These are phyloP conservation scores for Oxyura jamaicensis DNA, from an alignment of 2,113 vertebrate species.

Conservation along the genomic window DNA sequence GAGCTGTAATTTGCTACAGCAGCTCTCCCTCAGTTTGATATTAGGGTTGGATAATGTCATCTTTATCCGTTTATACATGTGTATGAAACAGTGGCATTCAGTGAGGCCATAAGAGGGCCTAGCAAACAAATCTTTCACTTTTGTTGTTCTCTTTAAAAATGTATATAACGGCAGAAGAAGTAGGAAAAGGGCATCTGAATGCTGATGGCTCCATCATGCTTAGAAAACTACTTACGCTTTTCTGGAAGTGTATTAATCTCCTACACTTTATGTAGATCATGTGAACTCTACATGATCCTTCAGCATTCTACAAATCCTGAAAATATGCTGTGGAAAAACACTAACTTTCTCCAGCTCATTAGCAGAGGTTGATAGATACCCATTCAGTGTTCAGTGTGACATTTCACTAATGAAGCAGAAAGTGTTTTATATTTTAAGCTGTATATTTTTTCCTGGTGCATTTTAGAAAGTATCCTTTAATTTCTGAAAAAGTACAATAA, in stretches of 20 bases:
- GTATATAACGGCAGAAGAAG: not conserved
- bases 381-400: not conserved
- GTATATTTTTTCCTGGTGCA: not conserved
- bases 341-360: not conserved
- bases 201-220: not conserved
- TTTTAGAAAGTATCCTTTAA: not conserved
- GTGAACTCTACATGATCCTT: not conserved
- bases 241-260: not conserved
- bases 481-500: not conserved
- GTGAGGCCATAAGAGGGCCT: not conserved
- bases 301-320: not conserved
- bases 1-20: not conserved
- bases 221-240: constrained; percentile 20
- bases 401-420: not conserved
- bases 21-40: not conserved
- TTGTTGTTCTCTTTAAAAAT: not conserved
- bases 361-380: not conserved
- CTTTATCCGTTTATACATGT: not conserved
- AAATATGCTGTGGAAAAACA: not conserved
- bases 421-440: not conserved
- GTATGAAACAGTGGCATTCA: not conserved
- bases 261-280: not conserved
- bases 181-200: not conserved
- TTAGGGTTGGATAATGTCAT: not conserved
- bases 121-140: not conserved